Evolutionary conservation across 2,113 vertebrate species (phyloP), one percentile per base, ranked within the genome.

Genomic region (Platichthys flesus): DNA sequence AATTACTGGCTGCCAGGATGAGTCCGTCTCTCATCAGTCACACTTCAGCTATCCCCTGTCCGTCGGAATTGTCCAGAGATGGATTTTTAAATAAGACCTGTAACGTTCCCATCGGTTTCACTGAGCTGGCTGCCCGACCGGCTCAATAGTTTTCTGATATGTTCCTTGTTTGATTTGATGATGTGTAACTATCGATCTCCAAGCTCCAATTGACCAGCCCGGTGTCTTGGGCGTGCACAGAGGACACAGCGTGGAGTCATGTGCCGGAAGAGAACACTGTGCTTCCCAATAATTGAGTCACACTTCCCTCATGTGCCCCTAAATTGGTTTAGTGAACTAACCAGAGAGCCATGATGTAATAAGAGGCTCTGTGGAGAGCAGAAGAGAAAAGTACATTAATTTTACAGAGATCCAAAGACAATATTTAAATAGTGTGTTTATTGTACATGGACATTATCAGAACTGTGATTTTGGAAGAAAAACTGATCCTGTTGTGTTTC

Each of bases 1-100:
- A 82, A 83, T 74, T n/a, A 55, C n/a, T 9, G 4, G 28, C 67
- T 74, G 63, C 37, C 68, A 67, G 52, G 59, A 52, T 70, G 37
- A 71, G 40, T 13, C 10, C 40, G 40, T 13, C 65, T 75, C 59
- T 79, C 69, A 71, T 67, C 65, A 24, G 74, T 70, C 49, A 71
- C 73, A 74, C 52, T 62, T 20, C 40, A 52, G 31, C 35, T 61
- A 31, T 64, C 73, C 28, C 24, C 42, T 28, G 65, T 67, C 72
- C 24, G 12, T 67, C 52, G 16, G 0, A 18, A 51, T 2, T 40
- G 18, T 57, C 47, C 37, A 21, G 31, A 66, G 5, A 49, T 52
- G 20, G 61, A 20, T 66, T 79, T 75, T 58, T 58, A 72, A 67
- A 58, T 40, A 51, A 51, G 40, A 67, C 58, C 58, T 52, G 21